Base-by-base conservation (phyloP, 2,888 invertebrate species). In the Taphrorychus bicolor region DNA sequence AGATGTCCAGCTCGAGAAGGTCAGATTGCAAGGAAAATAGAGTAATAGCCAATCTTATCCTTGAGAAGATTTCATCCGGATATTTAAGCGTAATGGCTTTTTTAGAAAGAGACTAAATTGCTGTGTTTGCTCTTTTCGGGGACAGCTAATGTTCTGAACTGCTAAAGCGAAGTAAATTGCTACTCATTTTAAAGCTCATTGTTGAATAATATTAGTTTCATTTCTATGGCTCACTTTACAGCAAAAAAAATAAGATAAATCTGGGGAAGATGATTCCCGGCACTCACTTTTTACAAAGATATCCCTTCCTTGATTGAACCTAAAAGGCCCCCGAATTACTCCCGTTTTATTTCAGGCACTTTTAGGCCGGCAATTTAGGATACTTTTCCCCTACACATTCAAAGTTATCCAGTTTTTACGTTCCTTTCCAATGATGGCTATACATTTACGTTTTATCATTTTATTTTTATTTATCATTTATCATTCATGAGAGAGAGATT, bases 21-120 rank as follows among this genome's bases (percentile, higher is more conserved):
- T 45, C 45, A 45, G 45, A 14, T 45, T 45, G 45, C 11, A 45
- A 45, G 45, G 14, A 45, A 45, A 45, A 17, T 45, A 17, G 45
- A 45, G 45, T 45, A 45, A 45, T 45, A 45, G 45, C 45, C 45
- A 45, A 45, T 45, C 45, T 45, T 17, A 45, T 45, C 45, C 45
- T 5, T 45, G 45, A 32, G 32, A 32, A 32, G 32, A 32, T 32
- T 32, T 32, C 32, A 32, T 32, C 32, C 14, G 17, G 45, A 45
- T 45, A 17, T 45, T 45, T 45, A 45, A 45, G 14, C 16, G 45
- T 45, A 45, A 45, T 45, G 45, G 45, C 45, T 45, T 45, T 45
- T 45, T 45, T 45, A 32, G 32, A 32, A 32, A 32, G 32, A 32
- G n/a, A n/a, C 32, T 9, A 32, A 9, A 9, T 32, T 32, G 32